A percentile compares a stretch with the other conserved stretches of the same genome.
These are phyloP conservation scores for Galerucella nymphaeae DNA, from an alignment of 2,888 invertebrate species.

Conservation along the genomic window DNA sequence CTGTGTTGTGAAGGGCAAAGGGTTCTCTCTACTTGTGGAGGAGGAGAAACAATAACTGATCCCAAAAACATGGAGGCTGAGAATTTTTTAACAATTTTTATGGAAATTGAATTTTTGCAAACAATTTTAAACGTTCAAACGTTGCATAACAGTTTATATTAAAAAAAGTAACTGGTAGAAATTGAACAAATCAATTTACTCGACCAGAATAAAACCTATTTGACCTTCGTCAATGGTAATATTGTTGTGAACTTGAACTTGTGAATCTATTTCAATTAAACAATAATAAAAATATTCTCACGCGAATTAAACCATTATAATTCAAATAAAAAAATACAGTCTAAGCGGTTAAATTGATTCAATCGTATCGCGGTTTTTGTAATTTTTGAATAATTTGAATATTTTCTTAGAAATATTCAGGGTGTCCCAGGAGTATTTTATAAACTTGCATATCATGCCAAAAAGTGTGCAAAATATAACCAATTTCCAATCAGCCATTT, in stretches of 20 bases:
- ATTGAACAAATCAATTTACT: slow-evolving; percentile 39
- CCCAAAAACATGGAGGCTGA: too few relatives aligned
- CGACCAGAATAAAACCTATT: slow-evolving; percentile 28
- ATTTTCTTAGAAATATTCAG: slow-evolving; percentile 28
- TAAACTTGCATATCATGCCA: too few relatives aligned
- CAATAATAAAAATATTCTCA: slow-evolving; percentile 35
- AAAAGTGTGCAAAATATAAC: too few relatives aligned
- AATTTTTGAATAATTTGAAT: slow-evolving; percentile 21
- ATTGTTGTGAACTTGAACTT: slow-evolving; percentile 39
- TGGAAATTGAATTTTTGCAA: not conserved
- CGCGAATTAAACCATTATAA: slow-evolving; percentile 27
- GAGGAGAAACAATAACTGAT: too few relatives aligned
- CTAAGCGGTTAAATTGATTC: slow-evolving; percentile 23
- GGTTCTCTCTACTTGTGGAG: too few relatives aligned
- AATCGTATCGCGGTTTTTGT: slow-evolving; percentile 8
- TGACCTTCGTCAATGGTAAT: slow-evolving; percentile 38
- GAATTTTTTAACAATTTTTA: not conserved
- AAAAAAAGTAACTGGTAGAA: slow-evolving; percentile 28
- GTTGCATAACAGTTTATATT: slow-evolving; percentile 28
- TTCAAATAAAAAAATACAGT: slow-evolving; percentile 14
- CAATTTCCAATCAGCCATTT: too few relatives aligned
- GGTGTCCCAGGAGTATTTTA: too few relatives aligned
- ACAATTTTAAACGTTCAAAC: not conserved
- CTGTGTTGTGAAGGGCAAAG: too few relatives aligned
- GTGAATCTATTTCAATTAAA: slow-evolving; percentile 37